phyloP scores from a whole-genome alignment of 92 coral and sea anemone species.

The Phenganax subtilis region DNA sequence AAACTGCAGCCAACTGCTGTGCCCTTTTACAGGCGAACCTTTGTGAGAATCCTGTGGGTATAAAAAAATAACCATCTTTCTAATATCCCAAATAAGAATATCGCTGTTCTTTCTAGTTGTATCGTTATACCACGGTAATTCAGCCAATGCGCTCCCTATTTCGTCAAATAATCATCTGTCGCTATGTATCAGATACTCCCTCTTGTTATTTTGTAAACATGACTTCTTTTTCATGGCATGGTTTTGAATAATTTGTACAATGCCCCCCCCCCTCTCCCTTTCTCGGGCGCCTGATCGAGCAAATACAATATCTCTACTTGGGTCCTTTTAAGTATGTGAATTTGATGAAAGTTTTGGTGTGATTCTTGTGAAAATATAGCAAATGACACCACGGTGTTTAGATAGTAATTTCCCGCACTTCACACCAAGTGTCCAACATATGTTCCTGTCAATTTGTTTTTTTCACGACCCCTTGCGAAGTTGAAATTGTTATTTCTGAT shows the following conservation, averaged over 20 bases:
- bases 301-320: slow-evolving; percentile 16
- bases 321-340: slow-evolving; percentile 24
- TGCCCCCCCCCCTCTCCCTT: too few relatives aligned
- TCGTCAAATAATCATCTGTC: too few relatives aligned
- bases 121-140: too few relatives aligned
- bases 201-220: too few relatives aligned
- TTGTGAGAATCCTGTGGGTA: neutral
- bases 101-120: too few relatives aligned
- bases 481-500: neutral
- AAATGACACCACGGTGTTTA: neutral
- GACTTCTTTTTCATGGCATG: too few relatives aligned
- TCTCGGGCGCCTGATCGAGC: too few relatives aligned
- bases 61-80: neutral
- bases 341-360: slow-evolving; percentile 22
- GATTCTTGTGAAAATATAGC: slow-evolving; percentile 1
- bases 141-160: too few relatives aligned
- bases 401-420: slow-evolving; percentile 22
- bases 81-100: too few relatives aligned
- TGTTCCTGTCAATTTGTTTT: slow-evolving; percentile 31
- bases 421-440: slow-evolving; percentile 23
- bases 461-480: slow-evolving; percentile 38
- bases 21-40: neutral
- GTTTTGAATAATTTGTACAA: too few relatives aligned
- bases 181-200: too few relatives aligned
- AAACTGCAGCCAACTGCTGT: slow-evolving; percentile 26